Evolutionary conservation across 2,797 vertebrate species (phyloP).

Genomic region (Tauraco hartlaubi): DNA sequence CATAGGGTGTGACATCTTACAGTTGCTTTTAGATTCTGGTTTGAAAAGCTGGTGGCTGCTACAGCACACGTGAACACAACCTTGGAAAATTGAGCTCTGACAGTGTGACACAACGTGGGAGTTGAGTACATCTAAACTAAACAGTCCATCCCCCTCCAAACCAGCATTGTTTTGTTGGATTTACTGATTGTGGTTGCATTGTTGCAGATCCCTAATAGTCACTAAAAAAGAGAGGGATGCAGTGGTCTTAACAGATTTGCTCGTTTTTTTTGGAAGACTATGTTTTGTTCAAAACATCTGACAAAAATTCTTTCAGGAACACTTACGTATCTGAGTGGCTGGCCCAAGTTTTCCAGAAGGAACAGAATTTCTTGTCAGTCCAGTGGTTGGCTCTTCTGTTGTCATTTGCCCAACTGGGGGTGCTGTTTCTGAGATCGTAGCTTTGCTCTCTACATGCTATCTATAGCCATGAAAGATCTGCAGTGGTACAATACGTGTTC

Average conservation of each 20-base stretch:
- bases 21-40: slow-evolving; percentile 2
- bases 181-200: background rate
- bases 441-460: rapidly evolving
- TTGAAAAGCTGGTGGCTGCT: background rate
- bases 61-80: background rate
- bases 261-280: background rate
- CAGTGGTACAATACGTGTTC: background rate
- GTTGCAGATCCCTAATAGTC: background rate
- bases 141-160: background rate
- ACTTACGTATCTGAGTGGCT: background rate
- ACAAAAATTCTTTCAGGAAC: background rate
- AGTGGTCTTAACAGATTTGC: background rate
- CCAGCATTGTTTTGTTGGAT: background rate
- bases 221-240: background rate
- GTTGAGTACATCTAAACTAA: background rate
- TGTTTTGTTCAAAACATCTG: background rate
- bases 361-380: background rate
- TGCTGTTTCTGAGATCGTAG: background rate
- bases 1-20: slow-evolving; percentile 31
- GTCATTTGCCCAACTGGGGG: background rate
- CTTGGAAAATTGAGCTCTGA: background rate
- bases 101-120: background rate
- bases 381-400: background rate
- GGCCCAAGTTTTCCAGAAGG: background rate
- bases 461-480: background rate